These are phyloP conservation scores for Felis chaus DNA, from an alignment of 2,113 vertebrate genomes.

Conservation along the genomic window DNA sequence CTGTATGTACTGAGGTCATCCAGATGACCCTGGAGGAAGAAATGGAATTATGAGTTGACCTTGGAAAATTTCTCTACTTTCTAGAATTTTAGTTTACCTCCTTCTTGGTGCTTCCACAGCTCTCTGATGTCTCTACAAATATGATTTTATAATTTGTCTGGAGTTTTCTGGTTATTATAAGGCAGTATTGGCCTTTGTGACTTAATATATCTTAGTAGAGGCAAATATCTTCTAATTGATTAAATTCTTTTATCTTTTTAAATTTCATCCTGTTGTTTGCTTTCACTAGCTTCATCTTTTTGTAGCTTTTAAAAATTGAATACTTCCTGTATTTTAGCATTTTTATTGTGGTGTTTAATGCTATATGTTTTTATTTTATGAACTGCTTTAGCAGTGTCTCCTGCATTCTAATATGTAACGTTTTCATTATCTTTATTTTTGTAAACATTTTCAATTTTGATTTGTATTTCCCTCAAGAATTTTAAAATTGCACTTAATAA, in stretches of 20 bases:
- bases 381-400: not conserved
- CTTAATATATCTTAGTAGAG: not conserved
- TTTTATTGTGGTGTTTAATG: not conserved
- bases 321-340: not conserved
- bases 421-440: not conserved
- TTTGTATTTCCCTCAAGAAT: not conserved
- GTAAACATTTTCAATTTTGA: not conserved
- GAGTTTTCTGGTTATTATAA: not conserved
- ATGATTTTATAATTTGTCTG: not conserved
- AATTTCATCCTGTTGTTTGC: not conserved
- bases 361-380: not conserved
- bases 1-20: not conserved
- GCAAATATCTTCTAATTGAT: not conserved
- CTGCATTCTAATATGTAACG: not conserved
- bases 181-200: not conserved
- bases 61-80: not conserved
- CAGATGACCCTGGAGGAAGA: not conserved
- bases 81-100: not conserved
- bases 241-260: not conserved
- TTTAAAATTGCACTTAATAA: not conserved
- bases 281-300: not conserved
- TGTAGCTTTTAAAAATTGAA: not conserved
- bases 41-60: not conserved
- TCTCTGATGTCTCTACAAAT: not conserved
- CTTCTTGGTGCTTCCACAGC: not conserved